Base-by-base conservation (phyloP, 2,888 invertebrate genomes). In the Tillus elongatus region DNA sequence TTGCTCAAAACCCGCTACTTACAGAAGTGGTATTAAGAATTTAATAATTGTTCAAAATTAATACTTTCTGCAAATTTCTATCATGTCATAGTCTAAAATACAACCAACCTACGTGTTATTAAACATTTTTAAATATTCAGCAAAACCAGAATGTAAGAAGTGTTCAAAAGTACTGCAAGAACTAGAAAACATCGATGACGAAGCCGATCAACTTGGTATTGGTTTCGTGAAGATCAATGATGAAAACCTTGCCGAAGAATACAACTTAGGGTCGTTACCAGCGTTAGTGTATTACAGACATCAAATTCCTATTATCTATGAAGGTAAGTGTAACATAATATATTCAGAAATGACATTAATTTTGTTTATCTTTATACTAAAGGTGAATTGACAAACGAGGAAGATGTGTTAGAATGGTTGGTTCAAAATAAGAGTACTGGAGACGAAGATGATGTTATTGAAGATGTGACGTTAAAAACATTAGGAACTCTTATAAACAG, bases 141-240 rank as follows among this genome's bases (percentile, higher is more conserved):
- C 91, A 70, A 90, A 89, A 64, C 86, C 86, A 37, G 88, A 89
- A 66, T 91, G 91, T 71, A 86, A 88, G 63, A 89, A 85, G 69
- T 91, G 90, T 64, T 79, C 87, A 41, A 90, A 87, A 68, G 91
- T 88, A 37, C 73, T 91, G 45, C 82, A 85, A 67, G 90, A 91
- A 67, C 65, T 92, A 65, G 91, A 92, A 67, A 91, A 91, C 69
- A 91, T 92, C 60, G 91, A 91, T 60, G 90, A 92, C 57, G 91
- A 92, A 66, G 91, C 91, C 19, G 91, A 91, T 67, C 89, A 91
- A 64, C 74, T 92, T 47, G 91, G 89, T 45, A 91, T 92, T 58
- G 91, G 90, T 50, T 91, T 92, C 65, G 91, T 92, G 45, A 92
- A 92, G 69, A 91, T 92, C 60, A 85, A 89, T 57, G 92, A 92